A percentile compares a stretch with the other conserved stretches of the same genome.
Conservation (phyloP, 2,797 vertebrate genomes). For the Oophaga sylvatica region DNA sequence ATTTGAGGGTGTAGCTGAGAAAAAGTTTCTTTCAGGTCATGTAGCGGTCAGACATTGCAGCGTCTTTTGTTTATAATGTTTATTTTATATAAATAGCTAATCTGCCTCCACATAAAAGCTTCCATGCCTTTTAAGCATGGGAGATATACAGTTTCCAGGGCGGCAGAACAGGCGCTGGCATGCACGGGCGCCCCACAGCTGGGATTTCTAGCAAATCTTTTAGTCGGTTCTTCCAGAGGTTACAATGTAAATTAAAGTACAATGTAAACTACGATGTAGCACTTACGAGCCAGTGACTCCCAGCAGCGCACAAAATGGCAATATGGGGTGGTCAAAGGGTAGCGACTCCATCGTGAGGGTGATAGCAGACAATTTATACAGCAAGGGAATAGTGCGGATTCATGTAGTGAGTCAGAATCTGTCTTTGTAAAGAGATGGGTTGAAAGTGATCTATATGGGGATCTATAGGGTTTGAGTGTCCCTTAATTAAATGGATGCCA, state of each 20-base stretch:
- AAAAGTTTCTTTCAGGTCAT: constrained; percentile 56
- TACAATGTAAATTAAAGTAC: constrained; percentile 31
- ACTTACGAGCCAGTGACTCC: background rate
- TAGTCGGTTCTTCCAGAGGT: constrained; percentile 50
- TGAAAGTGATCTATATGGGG: background rate
- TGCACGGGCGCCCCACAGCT: constrained; percentile 55
- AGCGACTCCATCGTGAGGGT: background rate
- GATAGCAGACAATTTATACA: background rate
- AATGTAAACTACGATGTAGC: constrained; percentile 36
- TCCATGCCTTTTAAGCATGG: constrained; percentile 56
- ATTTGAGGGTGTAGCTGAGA: constrained; percentile 57
- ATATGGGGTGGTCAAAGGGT: background rate
- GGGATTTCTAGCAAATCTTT: constrained; percentile 59
- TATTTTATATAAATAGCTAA: constrained; percentile 63
- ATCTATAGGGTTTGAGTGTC: background rate
- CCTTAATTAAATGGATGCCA: background rate
- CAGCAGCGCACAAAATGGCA: constrained; percentile 11
- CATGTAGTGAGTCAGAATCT: background rate
- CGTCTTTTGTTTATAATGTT: constrained; percentile 62
- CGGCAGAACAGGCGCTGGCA: constrained; percentile 58
- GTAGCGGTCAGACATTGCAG: constrained; percentile 58
- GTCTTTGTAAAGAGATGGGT: background rate
- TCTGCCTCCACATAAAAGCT: constrained; percentile 61
- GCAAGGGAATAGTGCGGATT: background rate
- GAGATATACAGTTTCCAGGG: constrained; percentile 59